Percentiles rank a stretch among this genome's conserved stretches.
Conservation (phyloP, 2,888 invertebrate genomes). For the Catocala nupta region DNA sequence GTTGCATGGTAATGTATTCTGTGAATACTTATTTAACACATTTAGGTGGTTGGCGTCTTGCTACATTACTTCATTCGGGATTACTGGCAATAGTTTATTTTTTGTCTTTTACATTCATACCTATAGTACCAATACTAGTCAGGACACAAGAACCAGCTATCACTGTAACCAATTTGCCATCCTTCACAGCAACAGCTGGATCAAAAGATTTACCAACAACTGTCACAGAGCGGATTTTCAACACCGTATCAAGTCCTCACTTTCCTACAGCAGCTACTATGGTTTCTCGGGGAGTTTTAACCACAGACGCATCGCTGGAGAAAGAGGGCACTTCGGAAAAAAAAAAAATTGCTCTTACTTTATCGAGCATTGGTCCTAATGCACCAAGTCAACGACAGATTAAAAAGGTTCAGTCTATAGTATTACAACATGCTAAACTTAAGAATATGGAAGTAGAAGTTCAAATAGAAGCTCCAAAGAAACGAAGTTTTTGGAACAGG, state of each 20-base stretch:
- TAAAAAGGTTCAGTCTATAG: conserved; percentile 70
- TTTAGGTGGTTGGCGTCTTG: conserved; percentile 70
- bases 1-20: conserved; percentile 70
- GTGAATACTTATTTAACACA: conserved; percentile 65
- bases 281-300: conserved; percentile 55
- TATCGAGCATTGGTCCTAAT: conserved; percentile 24
- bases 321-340: conserved; percentile 61
- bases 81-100: conserved; percentile 69
- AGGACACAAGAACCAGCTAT: conserved; percentile 66
- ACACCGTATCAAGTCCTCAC: conserved; percentile 57
- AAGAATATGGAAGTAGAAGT: conserved; percentile 40
- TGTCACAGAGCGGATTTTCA: conserved; percentile 52
- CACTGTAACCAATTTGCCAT: conserved; percentile 75
- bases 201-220: conserved; percentile 36
- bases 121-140: conserved; percentile 71
- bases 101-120: conserved; percentile 71
- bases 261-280: conserved; percentile 75
- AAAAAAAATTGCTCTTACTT: not conserved
- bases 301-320: conserved; percentile 25
- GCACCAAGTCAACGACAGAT: conserved; percentile 66
- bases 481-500: conserved; percentile 63
- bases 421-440: conserved; percentile 44
- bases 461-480: conserved; percentile 42
- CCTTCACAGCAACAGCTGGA: conserved; percentile 49
- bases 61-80: conserved; percentile 71